Percentiles rank a stretch among this genome's conserved stretches.
Evolutionary conservation across 92 coral and sea anemone species (phyloP).

Genomic region (Hydrozoanthus gracilis): DNA sequence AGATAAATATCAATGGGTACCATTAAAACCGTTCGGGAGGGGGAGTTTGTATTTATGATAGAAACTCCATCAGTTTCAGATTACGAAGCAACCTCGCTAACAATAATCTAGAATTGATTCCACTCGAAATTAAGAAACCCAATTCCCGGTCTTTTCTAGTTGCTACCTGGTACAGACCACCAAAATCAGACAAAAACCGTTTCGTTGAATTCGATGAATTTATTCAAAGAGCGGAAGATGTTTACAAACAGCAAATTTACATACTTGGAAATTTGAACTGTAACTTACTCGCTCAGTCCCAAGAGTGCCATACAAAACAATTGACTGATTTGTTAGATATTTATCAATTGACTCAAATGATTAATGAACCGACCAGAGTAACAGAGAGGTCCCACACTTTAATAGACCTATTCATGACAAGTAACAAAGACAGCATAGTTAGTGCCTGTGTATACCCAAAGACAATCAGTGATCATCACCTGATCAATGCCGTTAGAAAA

Average conservation of each 20-base stretch:
- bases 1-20: conserved; percentile 27
- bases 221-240: conserved; percentile 16
- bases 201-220: conserved; percentile 3
- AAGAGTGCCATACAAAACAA: conserved; percentile 17
- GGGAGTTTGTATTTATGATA: conserved; percentile 13
- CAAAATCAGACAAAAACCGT: conserved; percentile 17
- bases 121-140: conserved; percentile 24
- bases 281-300: background rate
- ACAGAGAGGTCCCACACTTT: conserved; percentile 23
- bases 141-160: conserved; percentile 3
- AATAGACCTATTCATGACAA: conserved; percentile 39
- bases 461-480: conserved; percentile 39
- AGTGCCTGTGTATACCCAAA: conserved; percentile 11
- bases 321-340: conserved; percentile 9
- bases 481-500: conserved; percentile 24
- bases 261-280: conserved; percentile 10
- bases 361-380: conserved; percentile 27
- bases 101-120: conserved; percentile 18
- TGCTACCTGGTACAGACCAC: conserved; percentile 32
- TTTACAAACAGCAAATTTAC: conserved; percentile 27
- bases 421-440: background rate
- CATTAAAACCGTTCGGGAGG: conserved; percentile 27
- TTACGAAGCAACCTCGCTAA: background rate
- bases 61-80: conserved; percentile 18
- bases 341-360: conserved; percentile 28